A percentile compares a stretch with the other conserved stretches of the same genome.
Evolutionary conservation across 2,113 vertebrate genomes (phyloP).

Genomic region (Pagrus major): DNA sequence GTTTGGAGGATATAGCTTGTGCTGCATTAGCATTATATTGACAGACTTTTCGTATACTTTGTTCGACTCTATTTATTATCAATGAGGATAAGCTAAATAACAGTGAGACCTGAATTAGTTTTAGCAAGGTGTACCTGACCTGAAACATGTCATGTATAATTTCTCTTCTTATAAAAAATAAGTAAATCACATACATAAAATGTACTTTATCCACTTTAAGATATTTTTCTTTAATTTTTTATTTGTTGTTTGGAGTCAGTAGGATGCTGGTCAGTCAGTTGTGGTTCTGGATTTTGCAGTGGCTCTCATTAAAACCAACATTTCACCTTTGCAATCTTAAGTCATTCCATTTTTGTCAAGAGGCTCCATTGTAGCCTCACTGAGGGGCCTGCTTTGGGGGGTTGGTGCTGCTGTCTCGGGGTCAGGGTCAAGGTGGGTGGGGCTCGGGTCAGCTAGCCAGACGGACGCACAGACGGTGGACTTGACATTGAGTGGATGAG

Average conservation of each 20-base stretch:
- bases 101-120: not conserved
- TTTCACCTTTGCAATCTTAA: constrained; percentile 22
- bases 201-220: too few relatives aligned
- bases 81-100: not conserved
- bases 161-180: not conserved
- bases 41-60: not conserved
- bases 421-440: constrained; percentile 79
- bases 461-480: constrained; percentile 79
- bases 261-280: not conserved
- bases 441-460: constrained; percentile 72
- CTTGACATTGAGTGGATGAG: constrained; percentile 82
- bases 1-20: too few relatives aligned
- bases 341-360: constrained; percentile 20
- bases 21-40: too few relatives aligned
- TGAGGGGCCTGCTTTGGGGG: constrained; percentile 15
- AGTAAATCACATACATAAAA: not conserved
- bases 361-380: constrained; percentile 57
- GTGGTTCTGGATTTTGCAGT: not conserved
- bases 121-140: not conserved
- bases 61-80: not conserved
- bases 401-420: constrained; percentile 31
- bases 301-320: not conserved
- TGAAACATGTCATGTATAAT: not conserved
- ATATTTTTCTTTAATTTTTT: not conserved
- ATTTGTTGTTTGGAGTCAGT: not conserved